phyloP scores from a whole-genome alignment of 2,797 vertebrate genomes.

The Melanogrammus aeglefinus region DNA sequence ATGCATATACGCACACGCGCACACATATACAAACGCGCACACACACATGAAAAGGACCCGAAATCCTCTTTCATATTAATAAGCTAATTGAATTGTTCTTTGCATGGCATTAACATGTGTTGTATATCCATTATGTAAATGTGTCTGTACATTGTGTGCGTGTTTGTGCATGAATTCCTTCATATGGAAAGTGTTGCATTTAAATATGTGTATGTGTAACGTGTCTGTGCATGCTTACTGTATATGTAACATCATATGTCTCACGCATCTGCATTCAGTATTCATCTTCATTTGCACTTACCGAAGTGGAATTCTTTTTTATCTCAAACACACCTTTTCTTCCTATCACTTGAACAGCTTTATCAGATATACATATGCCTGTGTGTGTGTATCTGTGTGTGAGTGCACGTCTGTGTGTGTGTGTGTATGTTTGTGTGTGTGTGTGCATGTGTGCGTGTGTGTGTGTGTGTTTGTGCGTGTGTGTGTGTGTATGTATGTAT shows the following conservation, averaged over 20 bases:
- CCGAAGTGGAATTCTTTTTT: too few species aligned
- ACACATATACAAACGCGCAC: too few species aligned
- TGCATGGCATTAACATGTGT: background rate
- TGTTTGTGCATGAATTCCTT: background rate
- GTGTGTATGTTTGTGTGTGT: too few species aligned
- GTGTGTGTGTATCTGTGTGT: background rate
- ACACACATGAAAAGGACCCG: background rate
- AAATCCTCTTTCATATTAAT: background rate
- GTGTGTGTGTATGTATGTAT: too few species aligned
- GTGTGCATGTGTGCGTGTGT: too few species aligned
- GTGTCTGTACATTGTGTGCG: background rate
- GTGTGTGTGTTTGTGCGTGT: too few species aligned
- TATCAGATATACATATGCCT: background rate
- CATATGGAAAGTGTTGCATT: background rate
- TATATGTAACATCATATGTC: background rate
- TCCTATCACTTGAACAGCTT: background rate
- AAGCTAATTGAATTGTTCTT: background rate
- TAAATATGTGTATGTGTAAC: background rate
- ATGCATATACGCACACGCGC: too few species aligned
- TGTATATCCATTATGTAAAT: background rate
- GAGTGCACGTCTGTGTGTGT: too few species aligned
- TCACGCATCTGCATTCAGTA: background rate
- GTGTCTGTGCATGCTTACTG: background rate
- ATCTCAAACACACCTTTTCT: background rate
- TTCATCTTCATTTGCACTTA: background rate